A percentile compares a stretch with the other conserved stretches of the same genome.
phyloP scores from a whole-genome alignment of 2,888 invertebrate genomes.

The Dolichomitus sp. region DNA sequence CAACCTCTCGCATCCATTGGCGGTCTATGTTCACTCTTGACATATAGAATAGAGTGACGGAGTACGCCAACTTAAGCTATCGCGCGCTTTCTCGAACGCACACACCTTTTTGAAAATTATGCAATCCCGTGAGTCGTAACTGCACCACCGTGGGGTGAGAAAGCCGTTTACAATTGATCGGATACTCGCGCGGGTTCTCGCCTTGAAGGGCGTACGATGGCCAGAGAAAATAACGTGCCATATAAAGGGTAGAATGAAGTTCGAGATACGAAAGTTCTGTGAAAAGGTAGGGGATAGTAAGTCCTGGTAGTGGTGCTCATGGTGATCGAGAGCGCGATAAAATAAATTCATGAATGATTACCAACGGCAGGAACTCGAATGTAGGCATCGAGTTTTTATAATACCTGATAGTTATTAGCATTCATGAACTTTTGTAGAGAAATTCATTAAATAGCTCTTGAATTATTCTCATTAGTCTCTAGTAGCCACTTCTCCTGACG shows the following conservation, averaged over 20 bases:
- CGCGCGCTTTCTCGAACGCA: slow-evolving; percentile 39
- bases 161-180: slow-evolving; percentile 57
- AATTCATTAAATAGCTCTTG: neutral
- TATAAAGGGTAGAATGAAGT: slow-evolving; percentile 11
- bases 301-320: neutral
- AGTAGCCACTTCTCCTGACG: neutral
- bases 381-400: neutral
- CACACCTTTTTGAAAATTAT: slow-evolving; percentile 43
- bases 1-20: slow-evolving; percentile 2
- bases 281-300: neutral
- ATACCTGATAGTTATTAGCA: neutral
- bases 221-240: slow-evolving; percentile 10
- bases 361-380: neutral
- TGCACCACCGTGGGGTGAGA: neutral
- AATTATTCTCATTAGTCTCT: neutral
- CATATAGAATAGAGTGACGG: slow-evolving; percentile 1
- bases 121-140: slow-evolving; percentile 38
- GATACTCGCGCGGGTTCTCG: slow-evolving; percentile 7
- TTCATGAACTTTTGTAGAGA: neutral
- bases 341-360: slow-evolving; percentile 27
- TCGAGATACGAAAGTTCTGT: slow-evolving; percentile 9
- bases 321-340: slow-evolving; percentile 14
- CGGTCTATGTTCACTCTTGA: neutral
- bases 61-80: neutral
- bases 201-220: neutral